These are phyloP conservation scores for Cynocephalus volans DNA, from an alignment of 2,113 vertebrate genomes.

Conservation along the genomic window DNA sequence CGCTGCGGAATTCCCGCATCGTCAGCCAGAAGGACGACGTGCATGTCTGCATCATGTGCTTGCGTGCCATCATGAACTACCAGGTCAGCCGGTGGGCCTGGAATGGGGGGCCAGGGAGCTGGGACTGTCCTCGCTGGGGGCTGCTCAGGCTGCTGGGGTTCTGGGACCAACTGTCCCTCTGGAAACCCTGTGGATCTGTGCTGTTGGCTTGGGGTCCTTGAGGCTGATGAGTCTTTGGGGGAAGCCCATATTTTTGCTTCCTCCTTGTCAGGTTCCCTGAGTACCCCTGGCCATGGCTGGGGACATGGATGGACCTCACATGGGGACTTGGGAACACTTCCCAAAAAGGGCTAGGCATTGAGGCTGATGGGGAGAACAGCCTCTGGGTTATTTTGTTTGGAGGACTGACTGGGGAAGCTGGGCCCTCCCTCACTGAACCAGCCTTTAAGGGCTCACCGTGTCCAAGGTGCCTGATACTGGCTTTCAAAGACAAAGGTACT, in stretches of 20 bases:
- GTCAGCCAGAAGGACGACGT: slow-evolving; percentile 96
- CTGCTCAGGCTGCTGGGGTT: background rate
- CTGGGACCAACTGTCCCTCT: background rate
- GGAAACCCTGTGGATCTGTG: background rate
- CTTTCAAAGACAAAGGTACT: slow-evolving; percentile 22
- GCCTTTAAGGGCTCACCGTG: background rate
- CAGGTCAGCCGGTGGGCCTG: slow-evolving; percentile 89
- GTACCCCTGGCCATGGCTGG: background rate
- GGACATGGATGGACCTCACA: fast-evolving
- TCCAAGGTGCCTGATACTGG: background rate
- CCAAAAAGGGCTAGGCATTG: background rate
- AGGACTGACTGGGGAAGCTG: background rate
- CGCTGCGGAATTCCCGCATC: slow-evolving; percentile 90
- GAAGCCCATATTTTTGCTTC: background rate
- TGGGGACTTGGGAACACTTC: background rate
- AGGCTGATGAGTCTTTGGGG: background rate
- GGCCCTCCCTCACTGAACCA: background rate
- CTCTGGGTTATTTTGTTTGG: background rate
- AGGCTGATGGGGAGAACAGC: background rate
- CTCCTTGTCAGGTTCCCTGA: background rate
- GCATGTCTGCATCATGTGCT: slow-evolving; percentile 98
- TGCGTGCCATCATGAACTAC: slow-evolving; percentile 99
- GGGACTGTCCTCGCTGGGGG: background rate
- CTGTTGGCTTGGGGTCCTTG: background rate
- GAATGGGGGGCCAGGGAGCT: background rate